Evolutionary conservation across 1,140 invertebrate genomes (phyloP).

Genomic region (Epicauta chinensis): DNA sequence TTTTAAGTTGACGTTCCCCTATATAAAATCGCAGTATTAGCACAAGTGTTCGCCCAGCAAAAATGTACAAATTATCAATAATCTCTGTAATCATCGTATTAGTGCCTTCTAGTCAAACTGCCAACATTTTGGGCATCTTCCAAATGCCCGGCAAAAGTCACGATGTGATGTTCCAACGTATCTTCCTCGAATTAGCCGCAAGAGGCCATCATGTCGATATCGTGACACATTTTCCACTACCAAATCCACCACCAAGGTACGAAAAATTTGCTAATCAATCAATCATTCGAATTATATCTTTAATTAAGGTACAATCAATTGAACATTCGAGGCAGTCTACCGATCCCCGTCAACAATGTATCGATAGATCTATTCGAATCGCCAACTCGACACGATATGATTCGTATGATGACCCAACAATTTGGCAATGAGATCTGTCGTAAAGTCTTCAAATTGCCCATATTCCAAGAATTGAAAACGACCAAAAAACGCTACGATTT

Average conservation of each 20-base stretch:
- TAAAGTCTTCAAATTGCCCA: conserved; percentile 9
- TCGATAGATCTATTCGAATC: conserved; percentile 10
- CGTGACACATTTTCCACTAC: conserved; percentile 54
- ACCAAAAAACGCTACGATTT: conserved; percentile 19
- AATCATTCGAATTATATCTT: conserved; percentile 1
- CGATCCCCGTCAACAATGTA: conserved; percentile 29
- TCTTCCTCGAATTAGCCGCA: conserved; percentile 56
- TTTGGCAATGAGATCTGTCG: conserved; percentile 16
- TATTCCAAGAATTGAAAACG: conserved; percentile 12
- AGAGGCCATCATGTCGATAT: conserved; percentile 64
- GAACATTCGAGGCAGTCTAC: conserved; percentile 31
- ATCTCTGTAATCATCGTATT: too few species aligned
- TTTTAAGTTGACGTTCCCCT: too few species aligned
- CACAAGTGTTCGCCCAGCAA: too few species aligned
- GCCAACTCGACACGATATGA: not conserved
- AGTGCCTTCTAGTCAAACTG: not conserved
- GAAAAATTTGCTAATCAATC: not conserved
- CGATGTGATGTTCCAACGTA: conserved; percentile 51
- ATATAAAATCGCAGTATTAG: too few species aligned
- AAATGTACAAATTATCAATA: too few species aligned
- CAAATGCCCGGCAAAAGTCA: conserved; percentile 23
- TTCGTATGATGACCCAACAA: conserved; percentile 21
- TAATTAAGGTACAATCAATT: conserved; percentile 39
- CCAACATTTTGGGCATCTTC: conserved; percentile 30
- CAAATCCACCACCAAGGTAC: conserved; percentile 39